These are phyloP conservation scores for Cheilosia soror DNA, from an alignment of 2,888 invertebrate species.

Conservation along the genomic window DNA sequence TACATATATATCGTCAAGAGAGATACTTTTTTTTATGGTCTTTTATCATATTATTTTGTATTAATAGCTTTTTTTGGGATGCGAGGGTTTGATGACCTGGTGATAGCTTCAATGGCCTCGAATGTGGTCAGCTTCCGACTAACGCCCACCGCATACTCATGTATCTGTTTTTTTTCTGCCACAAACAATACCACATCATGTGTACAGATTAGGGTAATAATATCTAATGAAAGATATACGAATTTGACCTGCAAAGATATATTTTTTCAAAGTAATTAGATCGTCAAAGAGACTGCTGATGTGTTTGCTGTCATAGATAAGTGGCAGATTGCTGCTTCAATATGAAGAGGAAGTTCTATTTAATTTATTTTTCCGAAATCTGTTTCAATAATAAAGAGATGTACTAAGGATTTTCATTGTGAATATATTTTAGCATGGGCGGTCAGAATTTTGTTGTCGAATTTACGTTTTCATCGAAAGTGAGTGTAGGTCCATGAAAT, in stretches of 20 bases:
- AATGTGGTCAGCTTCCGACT: constrained; percentile 74
- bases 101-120: constrained; percentile 73
- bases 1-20: constrained; percentile 34
- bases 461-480: no score
- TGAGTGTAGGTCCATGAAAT: no score
- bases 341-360: background rate
- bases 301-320: background rate
- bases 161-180: constrained; percentile 26
- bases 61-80: constrained; percentile 70
- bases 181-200: constrained; percentile 40
- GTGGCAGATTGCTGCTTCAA: constrained; percentile 14
- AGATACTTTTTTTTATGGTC: constrained; percentile 60
- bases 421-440: no score
- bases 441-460: no score
- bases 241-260: constrained; percentile 8
- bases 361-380: background rate
- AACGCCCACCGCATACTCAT: constrained; percentile 69
- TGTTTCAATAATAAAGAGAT: no score
- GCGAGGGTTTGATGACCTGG: constrained; percentile 73
- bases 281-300: constrained; percentile 18
- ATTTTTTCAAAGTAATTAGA: constrained; percentile 40
- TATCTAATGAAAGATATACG: constrained; percentile 22
- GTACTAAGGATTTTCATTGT: no score
- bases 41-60: constrained; percentile 62
- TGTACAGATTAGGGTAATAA: constrained; percentile 47